Evolutionary conservation across 2,888 invertebrate genomes (phyloP).

Genomic region (Ommatoiulus sabulosus): DNA sequence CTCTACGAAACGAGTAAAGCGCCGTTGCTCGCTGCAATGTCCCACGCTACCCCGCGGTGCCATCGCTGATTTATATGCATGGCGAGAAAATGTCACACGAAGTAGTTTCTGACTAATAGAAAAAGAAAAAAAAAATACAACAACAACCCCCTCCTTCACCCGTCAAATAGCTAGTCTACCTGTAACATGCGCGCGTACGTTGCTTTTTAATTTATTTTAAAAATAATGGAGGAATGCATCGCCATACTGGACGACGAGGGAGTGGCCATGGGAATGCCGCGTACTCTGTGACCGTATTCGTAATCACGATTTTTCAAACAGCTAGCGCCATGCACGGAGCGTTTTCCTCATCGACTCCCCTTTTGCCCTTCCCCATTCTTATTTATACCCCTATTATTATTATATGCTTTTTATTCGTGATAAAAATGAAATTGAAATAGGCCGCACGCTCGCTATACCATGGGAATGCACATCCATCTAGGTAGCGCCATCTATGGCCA

Average conservation of each 20-base stretch:
- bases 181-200: not conserved
- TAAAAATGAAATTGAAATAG: conserved; percentile 29
- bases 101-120: conserved; percentile 8
- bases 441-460: not conserved
- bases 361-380: conserved; percentile 11
- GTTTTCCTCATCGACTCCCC: conserved; percentile 6
- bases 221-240: conserved; percentile 18
- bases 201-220: not conserved
- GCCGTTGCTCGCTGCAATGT: not conserved
- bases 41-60: conserved; percentile 17
- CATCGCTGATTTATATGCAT: conserved; percentile 5
- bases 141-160: conserved; percentile 32
- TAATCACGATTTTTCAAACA: not conserved
- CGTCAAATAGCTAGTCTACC: conserved; percentile 4
- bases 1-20: not conserved
- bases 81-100: conserved; percentile 31
- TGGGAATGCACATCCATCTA: not conserved
- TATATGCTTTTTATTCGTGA: conserved; percentile 3
- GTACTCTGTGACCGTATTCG: conserved; percentile 35
- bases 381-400: conserved; percentile 40
- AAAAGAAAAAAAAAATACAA: not conserved
- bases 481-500: not conserved
- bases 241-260: conserved; percentile 32
- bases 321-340: conserved; percentile 9
- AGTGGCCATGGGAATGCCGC: conserved; percentile 5